Base-by-base conservation (phyloP, 2,113 vertebrate species). In the Datnioides undecimradiatus region DNA sequence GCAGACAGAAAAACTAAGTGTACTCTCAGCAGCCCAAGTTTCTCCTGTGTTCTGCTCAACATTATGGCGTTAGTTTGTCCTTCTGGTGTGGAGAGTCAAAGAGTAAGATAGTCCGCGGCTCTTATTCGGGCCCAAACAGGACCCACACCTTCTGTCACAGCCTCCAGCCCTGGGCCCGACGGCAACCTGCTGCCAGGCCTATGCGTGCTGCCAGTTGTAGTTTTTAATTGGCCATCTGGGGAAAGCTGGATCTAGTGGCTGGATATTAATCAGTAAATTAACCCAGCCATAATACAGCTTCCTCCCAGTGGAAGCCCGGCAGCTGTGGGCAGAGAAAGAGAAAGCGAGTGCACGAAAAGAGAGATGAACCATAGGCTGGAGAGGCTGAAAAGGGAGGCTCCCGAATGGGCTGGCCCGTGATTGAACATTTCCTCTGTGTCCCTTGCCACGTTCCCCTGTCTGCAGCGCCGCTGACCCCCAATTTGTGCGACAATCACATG, bases 191-290 rank as follows among this genome's bases (percentile, higher is more conserved):
- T 97, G 96, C 96, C 95, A 91, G 97, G 96, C 96, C 96, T 95
- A 94, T 76, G 94, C 93, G 90, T 93, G 91, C 95, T 98, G 97
- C 97, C 97, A 97, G 98, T 99, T 98, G 98, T 98, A 97, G 96
- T 97, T 98, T 99, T 99, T 99, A 99, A 99, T 99, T 99, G 98
- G 98, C 97, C 98, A 98, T 99, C 97, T 98, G 97, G 98, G 98
- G 97, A 98, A 98, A 98, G 96, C 96, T 95, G 96, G 97, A 98
- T 98, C 96, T 96, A 96, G 97, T 97, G 97, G 96, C 97, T 98
- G 95, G 98, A 99, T 98, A 98, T 99, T 99, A 98, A 99, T 99
- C 97, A 99, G 97, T 97, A 98, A 99, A 99, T 99, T 99, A 99
- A 98, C 98, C 97, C 96, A 99, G 96, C 96, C 97, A 97, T 98